phyloP scores from a whole-genome alignment of 2,888 invertebrate genomes.

The Cerastis rubricosa region DNA sequence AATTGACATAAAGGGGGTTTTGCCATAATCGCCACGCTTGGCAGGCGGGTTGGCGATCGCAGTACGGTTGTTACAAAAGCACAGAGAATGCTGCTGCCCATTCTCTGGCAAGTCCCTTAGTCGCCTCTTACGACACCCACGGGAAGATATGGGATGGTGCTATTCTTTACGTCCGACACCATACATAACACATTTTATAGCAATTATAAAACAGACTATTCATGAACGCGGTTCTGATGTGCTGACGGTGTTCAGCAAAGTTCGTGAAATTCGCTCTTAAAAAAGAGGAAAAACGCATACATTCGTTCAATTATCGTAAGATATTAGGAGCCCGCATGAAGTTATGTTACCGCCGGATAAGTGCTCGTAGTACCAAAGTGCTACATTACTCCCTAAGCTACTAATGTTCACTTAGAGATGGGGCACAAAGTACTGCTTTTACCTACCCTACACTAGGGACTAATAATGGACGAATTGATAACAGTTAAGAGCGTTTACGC shows the following conservation, averaged over 20 bases:
- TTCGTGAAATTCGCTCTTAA: too few species aligned
- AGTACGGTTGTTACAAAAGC: too few species aligned
- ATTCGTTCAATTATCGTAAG: constrained; percentile 26
- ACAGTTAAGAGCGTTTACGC: too few species aligned
- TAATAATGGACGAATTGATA: constrained; percentile 18
- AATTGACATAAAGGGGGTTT: too few species aligned
- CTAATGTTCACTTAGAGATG: constrained; percentile 50
- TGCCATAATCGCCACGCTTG: too few species aligned
- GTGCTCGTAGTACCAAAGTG: constrained; percentile 54
- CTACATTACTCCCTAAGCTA: constrained; percentile 52
- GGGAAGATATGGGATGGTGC: too few species aligned
- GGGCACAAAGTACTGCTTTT: constrained; percentile 43
- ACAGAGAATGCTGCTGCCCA: too few species aligned
- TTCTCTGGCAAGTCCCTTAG: too few species aligned
- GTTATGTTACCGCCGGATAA: constrained; percentile 53
- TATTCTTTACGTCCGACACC: too few species aligned
- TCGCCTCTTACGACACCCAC: too few species aligned
- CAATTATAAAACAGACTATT: background rate
- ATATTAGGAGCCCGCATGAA: constrained; percentile 45
- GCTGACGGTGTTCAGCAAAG: background rate
- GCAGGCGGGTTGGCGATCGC: too few species aligned
- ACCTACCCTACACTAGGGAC: constrained; percentile 31
- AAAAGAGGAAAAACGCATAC: constrained; percentile 14
- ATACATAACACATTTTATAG: background rate
- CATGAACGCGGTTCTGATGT: background rate